These are phyloP conservation scores for Aptenodytes patagonicus DNA, from an alignment of 2,113 vertebrate genomes.

Conservation along the genomic window DNA sequence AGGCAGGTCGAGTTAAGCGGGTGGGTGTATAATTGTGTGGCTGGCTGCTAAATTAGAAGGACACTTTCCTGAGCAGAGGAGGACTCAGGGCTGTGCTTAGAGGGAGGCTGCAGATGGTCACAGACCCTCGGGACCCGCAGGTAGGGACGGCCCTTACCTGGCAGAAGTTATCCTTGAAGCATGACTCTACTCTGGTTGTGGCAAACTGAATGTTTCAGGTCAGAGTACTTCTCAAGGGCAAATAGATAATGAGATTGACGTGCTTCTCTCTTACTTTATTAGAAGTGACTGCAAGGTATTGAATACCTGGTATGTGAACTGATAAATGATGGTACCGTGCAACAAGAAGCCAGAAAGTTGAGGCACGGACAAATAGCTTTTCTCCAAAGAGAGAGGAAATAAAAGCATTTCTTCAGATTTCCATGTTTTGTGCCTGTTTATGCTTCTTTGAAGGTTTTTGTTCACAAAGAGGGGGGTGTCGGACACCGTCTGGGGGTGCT, in stretches of 20 bases:
- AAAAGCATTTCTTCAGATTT: background rate
- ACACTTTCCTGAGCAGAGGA: conserved; percentile 15
- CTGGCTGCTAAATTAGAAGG: conserved; percentile 32
- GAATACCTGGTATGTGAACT: background rate
- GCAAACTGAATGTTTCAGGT: background rate
- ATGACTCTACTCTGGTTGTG: background rate
- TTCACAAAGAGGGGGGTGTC: background rate
- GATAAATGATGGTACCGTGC: background rate
- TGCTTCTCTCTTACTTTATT: background rate
- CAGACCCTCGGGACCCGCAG: background rate
- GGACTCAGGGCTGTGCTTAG: background rate
- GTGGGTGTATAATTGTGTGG: conserved; percentile 34
- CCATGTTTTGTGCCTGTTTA: background rate
- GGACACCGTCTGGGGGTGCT: background rate
- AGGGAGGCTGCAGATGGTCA: conserved; percentile 46
- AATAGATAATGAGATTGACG: background rate
- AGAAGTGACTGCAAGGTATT: background rate
- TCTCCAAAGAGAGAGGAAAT: background rate
- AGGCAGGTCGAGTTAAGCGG: background rate
- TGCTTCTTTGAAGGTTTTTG: background rate
- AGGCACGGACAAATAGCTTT: background rate
- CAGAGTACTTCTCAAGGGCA: conserved; percentile 16
- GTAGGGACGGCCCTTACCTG: background rate
- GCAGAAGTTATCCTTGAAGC: background rate
- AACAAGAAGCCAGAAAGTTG: background rate